Evolutionary conservation across 2,888 invertebrate species (phyloP).

Genomic region (Cosmopolites sordidus): DNA sequence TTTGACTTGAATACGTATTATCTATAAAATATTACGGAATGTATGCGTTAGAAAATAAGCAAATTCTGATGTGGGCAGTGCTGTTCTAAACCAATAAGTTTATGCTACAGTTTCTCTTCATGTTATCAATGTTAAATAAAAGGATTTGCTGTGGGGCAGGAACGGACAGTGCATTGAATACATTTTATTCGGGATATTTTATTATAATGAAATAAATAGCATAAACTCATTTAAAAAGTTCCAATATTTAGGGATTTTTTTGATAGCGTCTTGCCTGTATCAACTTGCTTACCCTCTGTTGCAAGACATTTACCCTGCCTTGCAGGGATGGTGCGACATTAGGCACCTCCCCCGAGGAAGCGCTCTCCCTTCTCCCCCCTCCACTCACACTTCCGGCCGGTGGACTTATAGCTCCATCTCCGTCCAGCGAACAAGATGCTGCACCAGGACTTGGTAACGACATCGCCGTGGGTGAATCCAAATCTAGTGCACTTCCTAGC

Average conservation of each 20-base stretch:
- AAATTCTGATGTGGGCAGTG: slow-evolving; percentile 47
- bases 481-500: slow-evolving; percentile 59
- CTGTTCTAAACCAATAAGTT: slow-evolving; percentile 11
- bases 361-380: slow-evolving; percentile 47
- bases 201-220: too few relatives aligned
- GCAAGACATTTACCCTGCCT: slow-evolving; percentile 68
- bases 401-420: slow-evolving; percentile 60
- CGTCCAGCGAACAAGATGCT: slow-evolving; percentile 65
- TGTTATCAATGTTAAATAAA: too few relatives aligned
- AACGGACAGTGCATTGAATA: too few relatives aligned
- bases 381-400: slow-evolving; percentile 69
- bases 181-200: too few relatives aligned
- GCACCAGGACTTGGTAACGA: slow-evolving; percentile 78
- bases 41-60: slow-evolving; percentile 35
- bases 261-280: slow-evolving; percentile 38
- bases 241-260: not conserved
- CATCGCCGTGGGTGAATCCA: slow-evolving; percentile 73
- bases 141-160: too few relatives aligned
- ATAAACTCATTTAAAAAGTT: slow-evolving; percentile 4
- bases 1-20: too few relatives aligned
- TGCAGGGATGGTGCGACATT: slow-evolving; percentile 50
- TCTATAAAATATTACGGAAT: slow-evolving; percentile 27
- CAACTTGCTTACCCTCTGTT: slow-evolving; percentile 79
- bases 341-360: slow-evolving; percentile 38
- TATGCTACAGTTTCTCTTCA: slow-evolving; percentile 2